phyloP scores from a whole-genome alignment of 2,113 vertebrate species.

The Oxyura jamaicensis region DNA sequence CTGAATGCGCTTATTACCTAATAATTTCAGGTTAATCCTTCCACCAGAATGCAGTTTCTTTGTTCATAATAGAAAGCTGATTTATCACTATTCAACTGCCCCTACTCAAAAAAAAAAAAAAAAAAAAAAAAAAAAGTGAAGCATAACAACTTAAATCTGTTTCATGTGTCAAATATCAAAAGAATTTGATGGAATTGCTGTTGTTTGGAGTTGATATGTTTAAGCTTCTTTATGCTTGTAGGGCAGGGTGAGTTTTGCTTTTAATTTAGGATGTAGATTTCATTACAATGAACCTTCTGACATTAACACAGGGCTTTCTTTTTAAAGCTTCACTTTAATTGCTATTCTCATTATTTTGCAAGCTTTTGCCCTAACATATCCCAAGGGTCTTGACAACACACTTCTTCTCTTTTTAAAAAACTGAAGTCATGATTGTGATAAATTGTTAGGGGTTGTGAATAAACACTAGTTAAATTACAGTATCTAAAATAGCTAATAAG shows the following conservation, averaged over 20 bases:
- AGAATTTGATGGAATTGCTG: slow-evolving; percentile 3
- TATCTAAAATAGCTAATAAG: slow-evolving; percentile 94
- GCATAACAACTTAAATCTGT: slow-evolving; percentile 6
- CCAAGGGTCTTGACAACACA: slow-evolving; percentile 84
- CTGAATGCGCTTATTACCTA: neutral
- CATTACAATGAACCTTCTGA: slow-evolving; percentile 79
- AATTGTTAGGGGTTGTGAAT: slow-evolving; percentile 94
- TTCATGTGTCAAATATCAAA: slow-evolving; percentile 52
- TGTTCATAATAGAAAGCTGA: neutral
- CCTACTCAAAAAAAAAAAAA: neutral
- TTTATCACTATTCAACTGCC: neutral
- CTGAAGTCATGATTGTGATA: slow-evolving; percentile 85
- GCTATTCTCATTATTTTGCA: slow-evolving; percentile 85
- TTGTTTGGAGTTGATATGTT: slow-evolving; percentile 35
- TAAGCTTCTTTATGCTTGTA: slow-evolving; percentile 63
- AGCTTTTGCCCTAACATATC: slow-evolving; percentile 88
- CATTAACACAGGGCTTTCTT: slow-evolving; percentile 80
- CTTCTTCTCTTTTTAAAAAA: slow-evolving; percentile 83
- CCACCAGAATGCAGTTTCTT: neutral
- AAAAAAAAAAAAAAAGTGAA: neutral
- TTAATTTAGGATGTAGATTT: slow-evolving; percentile 83
- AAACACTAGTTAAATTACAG: slow-evolving; percentile 94
- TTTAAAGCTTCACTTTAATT: slow-evolving; percentile 86
- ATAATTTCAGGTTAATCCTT: slow-evolving; percentile 23
- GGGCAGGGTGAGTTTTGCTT: slow-evolving; percentile 68